phyloP scores from a whole-genome alignment of 2,888 invertebrate species.

The Hemistola chrysoprasaria region DNA sequence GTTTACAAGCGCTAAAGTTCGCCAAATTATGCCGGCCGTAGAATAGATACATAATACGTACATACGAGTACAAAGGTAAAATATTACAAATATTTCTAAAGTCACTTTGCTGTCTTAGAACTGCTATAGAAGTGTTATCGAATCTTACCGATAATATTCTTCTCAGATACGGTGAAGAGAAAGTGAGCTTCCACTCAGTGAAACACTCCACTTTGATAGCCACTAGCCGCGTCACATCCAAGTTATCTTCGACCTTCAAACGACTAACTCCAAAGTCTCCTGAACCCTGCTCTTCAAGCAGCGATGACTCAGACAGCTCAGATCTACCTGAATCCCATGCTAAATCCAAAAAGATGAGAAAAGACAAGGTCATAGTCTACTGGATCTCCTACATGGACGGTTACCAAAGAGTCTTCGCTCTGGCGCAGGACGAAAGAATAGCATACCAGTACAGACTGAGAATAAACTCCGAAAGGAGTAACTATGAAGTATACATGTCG shows the following conservation, averaged over 20 bases:
- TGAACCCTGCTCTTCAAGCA: conserved; percentile 81
- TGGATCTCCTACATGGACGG: conserved; percentile 91
- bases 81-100: too few relatives aligned
- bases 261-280: conserved; percentile 77
- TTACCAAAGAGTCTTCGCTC: conserved; percentile 87
- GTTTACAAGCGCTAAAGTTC: too few relatives aligned
- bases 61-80: too few relatives aligned
- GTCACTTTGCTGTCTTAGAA: too few relatives aligned
- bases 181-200: conserved; percentile 87
- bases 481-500: conserved; percentile 86
- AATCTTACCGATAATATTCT: background rate
- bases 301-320: conserved; percentile 80
- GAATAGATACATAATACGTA: too few relatives aligned
- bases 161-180: conserved; percentile 85
- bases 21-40: too few relatives aligned
- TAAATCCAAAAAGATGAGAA: conserved; percentile 84
- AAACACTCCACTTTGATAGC: conserved; percentile 77
- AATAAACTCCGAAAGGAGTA: conserved; percentile 86
- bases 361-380: conserved; percentile 89
- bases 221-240: conserved; percentile 75
- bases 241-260: conserved; percentile 79
- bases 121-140: too few relatives aligned
- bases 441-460: conserved; percentile 82
- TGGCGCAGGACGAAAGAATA: conserved; percentile 89
- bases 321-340: conserved; percentile 70